Conservation (phyloP, 2,797 vertebrate species). For the Scyliorhinus canicula region DNA sequence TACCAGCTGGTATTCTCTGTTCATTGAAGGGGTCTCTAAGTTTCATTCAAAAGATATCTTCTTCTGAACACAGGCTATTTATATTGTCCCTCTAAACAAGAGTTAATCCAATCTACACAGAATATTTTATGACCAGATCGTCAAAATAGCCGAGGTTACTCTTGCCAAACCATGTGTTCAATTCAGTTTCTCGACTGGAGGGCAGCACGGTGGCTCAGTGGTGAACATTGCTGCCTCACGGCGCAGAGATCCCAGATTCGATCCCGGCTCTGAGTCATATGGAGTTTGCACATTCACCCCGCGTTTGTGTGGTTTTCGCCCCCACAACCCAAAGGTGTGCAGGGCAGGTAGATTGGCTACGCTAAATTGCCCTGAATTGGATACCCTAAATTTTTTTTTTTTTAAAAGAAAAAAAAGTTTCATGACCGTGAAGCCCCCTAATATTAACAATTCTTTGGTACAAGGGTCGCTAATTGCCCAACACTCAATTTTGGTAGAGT, state of each 20-base stretch:
- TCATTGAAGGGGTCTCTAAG: neutral
- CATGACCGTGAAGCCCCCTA: neutral
- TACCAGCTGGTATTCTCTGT: neutral
- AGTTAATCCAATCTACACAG: neutral
- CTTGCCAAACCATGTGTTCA: neutral
- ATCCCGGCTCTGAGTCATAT: too few relatives aligned
- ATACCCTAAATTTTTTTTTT: too few relatives aligned
- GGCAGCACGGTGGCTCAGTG: too few relatives aligned
- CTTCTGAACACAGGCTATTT: neutral
- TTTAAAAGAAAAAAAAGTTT: too few relatives aligned
- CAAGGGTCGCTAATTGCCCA: neutral
- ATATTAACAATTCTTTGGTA: neutral
- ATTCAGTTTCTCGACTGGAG: neutral
- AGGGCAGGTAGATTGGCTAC: too few relatives aligned
- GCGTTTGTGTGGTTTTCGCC: too few relatives aligned
- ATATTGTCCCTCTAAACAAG: neutral
- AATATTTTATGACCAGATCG: neutral
- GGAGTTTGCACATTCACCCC: too few relatives aligned
- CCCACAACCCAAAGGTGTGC: too few relatives aligned
- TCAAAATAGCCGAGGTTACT: neutral
- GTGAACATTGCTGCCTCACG: too few relatives aligned
- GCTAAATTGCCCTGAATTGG: too few relatives aligned
- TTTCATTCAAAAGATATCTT: neutral
- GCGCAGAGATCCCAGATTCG: too few relatives aligned
- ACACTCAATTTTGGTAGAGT: neutral